A percentile compares a stretch with the other conserved stretches of the same genome.
Evolutionary conservation across 2,113 vertebrate species (phyloP).

Genomic region (Eulacestoma nigropectus): DNA sequence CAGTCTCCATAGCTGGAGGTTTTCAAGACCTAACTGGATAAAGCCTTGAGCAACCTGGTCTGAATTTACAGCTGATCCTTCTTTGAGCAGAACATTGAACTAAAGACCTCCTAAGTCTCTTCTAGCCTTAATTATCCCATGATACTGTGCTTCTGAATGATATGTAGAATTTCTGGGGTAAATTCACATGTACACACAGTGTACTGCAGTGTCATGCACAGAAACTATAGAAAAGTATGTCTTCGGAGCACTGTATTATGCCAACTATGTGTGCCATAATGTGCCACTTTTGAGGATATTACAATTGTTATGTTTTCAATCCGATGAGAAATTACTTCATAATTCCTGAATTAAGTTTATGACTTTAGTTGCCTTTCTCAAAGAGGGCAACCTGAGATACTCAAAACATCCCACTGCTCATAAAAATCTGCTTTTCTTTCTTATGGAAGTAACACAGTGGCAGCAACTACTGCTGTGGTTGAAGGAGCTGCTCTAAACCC

Average conservation of each 20-base stretch:
- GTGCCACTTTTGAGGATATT: not conserved
- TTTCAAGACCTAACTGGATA: not conserved
- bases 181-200: not conserved
- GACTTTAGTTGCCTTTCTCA: not conserved
- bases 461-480: not conserved
- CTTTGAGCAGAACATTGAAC: not conserved
- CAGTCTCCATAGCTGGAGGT: not conserved
- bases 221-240: not conserved
- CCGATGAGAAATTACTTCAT: not conserved
- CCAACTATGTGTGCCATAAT: fast-evolving
- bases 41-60: not conserved
- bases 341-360: not conserved
- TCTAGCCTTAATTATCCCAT: not conserved
- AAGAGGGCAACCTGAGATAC: not conserved
- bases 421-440: not conserved
- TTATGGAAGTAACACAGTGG: not conserved
- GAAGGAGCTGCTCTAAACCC: not conserved
- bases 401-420: not conserved
- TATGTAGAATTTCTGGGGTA: not conserved
- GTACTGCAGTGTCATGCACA: not conserved
- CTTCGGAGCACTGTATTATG: not conserved
- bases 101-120: not conserved
- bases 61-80: not conserved
- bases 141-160: not conserved
- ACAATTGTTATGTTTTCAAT: not conserved